Evolutionary conservation across 1,140 invertebrate genomes (phyloP), one percentile per base, ranked within the genome.

Genomic region (Pentalonia nigronervosa): DNA sequence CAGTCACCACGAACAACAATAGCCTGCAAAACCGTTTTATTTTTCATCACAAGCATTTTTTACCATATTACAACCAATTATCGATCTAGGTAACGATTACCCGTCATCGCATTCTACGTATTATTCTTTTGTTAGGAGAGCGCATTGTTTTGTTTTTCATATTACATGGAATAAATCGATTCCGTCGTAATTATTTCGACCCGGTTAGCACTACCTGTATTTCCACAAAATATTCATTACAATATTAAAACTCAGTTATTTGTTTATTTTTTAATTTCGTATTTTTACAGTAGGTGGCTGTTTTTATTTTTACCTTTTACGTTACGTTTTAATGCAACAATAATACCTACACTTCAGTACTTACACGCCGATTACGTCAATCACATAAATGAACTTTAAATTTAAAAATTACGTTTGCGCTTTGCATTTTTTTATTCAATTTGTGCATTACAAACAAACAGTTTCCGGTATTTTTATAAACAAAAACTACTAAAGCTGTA

Each of bases 191-290:
- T n/a, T 76, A 76, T 76, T 76, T 7, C 30, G 60, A n/a, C 17
- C 30, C 17, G 60, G 30, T 76, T 76, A 14, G 60, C 14, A 67
- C 60, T 6, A 8, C 14, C 60, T 76, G n/a, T 20, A 76, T 76
- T 76, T 76, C 30, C n/a, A 76, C 60, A 76, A 76, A 76, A 76
- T 14, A 76, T 76, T 76, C 60, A 76, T 76, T 76, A 76, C 14
- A 76, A 76, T 76, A 76, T 76, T 76, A 76, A 76, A 76, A 76
- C n/a, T 76, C 60, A n/a, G 60, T 76, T 76, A 76, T 76, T 76
- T 76, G 60, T 76, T 76, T 76, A n/a, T 76, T 76, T 76, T 76
- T 76, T 23, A 53, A 53, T 53, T 53, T 53, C 21, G 20, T 53
- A 53, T 21, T 53, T 53, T 53, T 53, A 53, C 50, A 53, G 50